Conservation (phyloP, 2,113 vertebrate species). For the Grammomys surdaster region DNA sequence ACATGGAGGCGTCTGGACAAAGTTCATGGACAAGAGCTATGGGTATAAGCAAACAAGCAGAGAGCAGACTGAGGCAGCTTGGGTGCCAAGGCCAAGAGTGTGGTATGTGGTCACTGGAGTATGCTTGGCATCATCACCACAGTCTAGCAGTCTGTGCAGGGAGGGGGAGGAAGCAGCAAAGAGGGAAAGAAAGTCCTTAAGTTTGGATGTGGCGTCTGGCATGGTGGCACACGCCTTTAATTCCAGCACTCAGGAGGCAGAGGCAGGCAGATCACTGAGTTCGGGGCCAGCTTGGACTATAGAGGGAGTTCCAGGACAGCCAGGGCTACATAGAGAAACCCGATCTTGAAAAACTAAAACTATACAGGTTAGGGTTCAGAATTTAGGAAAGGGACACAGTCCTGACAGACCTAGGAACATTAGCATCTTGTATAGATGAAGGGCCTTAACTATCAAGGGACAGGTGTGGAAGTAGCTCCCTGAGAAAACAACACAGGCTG, state of each 20-base stretch:
- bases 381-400: not conserved
- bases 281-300: not conserved
- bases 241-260: not conserved
- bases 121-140: accelerated
- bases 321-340: not conserved
- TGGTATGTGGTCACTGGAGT: accelerated
- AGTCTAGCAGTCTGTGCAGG: not conserved
- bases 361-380: not conserved
- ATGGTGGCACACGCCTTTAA: no score
- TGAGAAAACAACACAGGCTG: not conserved
- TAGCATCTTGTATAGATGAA: not conserved
- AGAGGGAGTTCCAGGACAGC: not conserved
- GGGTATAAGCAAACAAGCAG: no score
- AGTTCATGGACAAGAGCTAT: not conserved
- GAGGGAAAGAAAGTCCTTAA: not conserved
- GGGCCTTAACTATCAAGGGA: not conserved
- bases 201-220: not conserved
- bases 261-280: not conserved
- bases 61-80: not conserved
- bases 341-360: not conserved
- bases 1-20: no score
- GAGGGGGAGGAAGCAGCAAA: not conserved
- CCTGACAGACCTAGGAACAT: not conserved
- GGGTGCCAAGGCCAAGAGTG: no score
- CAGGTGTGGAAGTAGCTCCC: not conserved